phyloP scores from a whole-genome alignment of 2,113 vertebrate species.

The Ammodytes dubius region DNA sequence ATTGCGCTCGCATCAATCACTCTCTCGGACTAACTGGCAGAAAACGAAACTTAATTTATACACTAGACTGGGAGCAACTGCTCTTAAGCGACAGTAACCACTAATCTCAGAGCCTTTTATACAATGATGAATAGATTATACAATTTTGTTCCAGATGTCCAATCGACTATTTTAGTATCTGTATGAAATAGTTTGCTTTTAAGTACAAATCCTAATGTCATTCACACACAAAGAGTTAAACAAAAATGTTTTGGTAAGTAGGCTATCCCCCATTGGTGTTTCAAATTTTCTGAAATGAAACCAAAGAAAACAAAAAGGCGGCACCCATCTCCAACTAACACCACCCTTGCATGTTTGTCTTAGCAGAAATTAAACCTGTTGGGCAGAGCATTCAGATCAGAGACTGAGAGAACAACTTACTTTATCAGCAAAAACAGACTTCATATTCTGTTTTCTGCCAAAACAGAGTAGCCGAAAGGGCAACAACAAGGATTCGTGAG shows the following conservation, averaged over 20 bases:
- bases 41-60: too few relatives aligned
- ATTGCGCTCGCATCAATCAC: too few relatives aligned
- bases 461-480: background rate
- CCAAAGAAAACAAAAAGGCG: background rate
- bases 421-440: background rate
- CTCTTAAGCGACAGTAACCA: too few relatives aligned
- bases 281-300: background rate
- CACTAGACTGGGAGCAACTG: too few relatives aligned
- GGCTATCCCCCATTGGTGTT: background rate
- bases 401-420: background rate
- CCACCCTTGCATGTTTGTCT: background rate
- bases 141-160: too few relatives aligned
- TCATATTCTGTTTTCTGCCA: background rate
- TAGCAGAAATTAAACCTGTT: background rate
- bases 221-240: background rate
- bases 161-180: background rate
- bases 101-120: too few relatives aligned
- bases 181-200: background rate
- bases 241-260: background rate
- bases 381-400: background rate
- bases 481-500: background rate
- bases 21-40: too few relatives aligned
- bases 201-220: background rate
- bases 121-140: too few relatives aligned
- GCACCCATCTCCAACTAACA: background rate